Base-by-base conservation (phyloP, 2,113 vertebrate species). In the Corydoras sp. region DNA sequence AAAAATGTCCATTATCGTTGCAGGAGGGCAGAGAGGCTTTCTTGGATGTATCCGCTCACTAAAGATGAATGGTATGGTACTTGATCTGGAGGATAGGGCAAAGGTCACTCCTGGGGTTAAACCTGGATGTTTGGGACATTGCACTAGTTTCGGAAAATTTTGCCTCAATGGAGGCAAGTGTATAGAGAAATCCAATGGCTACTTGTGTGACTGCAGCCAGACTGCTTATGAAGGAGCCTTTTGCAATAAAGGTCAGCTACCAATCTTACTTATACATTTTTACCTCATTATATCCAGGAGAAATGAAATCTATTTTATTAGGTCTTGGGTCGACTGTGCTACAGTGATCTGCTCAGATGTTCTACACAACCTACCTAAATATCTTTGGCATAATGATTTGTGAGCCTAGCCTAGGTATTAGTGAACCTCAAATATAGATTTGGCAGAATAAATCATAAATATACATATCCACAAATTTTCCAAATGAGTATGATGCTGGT, bases 111-210 rank as follows among this genome's bases (percentile, higher is more conserved):
- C 93, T 0, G 96, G 95, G 7, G 95, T 98, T 72, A 97, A 95
- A 72, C 92, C 95, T 0, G 96, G 96, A 2, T 99, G 97, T 83
- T 98, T 94, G 0, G 97, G 97, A 31, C 97, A 99, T 80, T 99
- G 97, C 71, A 95, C 94, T 0, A 98, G 95, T 80, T 99, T 93
- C 0, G 95, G 93, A 24, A 89, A 94, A 82, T 96, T 93, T 86
- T 99, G 97, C 1, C 90, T 85, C 14, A 98, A 99, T 0, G 94
- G 95, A 0, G 97, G 97, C 3, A 94, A 92, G 54, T 98, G 95
- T n/a, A 88, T 96, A 1, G 97, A 99, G 87, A 94, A 91, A 31
- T 98, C 98, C 84, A 97, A 98, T 0, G 97, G 96, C 29, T 99
- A 98, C 76, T 86, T 93, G 65, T 99, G 97, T 0, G 95, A 99